These are phyloP conservation scores for Macroramphosus scolopax DNA, from an alignment of 2,797 vertebrate genomes.

Conservation along the genomic window DNA sequence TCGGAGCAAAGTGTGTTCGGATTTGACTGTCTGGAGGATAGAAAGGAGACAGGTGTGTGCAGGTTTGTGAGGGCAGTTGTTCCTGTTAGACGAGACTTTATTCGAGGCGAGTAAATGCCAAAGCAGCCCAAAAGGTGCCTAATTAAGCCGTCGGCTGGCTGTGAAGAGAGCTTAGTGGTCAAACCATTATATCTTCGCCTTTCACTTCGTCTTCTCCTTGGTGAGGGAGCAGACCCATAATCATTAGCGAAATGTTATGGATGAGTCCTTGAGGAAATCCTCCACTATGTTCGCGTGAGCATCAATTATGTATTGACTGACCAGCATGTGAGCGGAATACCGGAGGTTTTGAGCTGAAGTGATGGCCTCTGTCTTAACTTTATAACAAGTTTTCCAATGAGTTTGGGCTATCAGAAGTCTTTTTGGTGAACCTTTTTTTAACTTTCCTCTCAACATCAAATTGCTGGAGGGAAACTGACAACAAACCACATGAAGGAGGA, in stretches of 20 bases:
- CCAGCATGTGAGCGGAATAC: conserved; percentile 15
- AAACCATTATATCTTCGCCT: conserved; percentile 41
- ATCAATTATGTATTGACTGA: conserved; percentile 48
- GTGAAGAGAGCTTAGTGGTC: conserved; percentile 24
- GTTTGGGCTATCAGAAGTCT: conserved; percentile 3
- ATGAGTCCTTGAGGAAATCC: conserved; percentile 50
- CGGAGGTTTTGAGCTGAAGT: conserved; percentile 11
- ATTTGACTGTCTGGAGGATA: conserved; percentile 8
- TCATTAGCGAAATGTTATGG: conserved; percentile 53
- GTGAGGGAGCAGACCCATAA: conserved; percentile 19
- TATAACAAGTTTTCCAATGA: conserved; percentile 26
- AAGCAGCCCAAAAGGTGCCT: conserved; percentile 35
- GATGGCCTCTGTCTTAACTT: conserved; percentile 19
- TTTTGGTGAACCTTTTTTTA: conserved; percentile 3
- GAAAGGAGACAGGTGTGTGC: conserved; percentile 14
- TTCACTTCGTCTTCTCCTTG: conserved; percentile 33
- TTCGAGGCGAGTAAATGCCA: conserved; percentile 53
- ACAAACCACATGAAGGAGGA: too few species aligned
- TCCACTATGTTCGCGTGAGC: conserved; percentile 19
- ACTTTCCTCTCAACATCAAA: too few species aligned
- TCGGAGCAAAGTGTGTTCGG: conserved; percentile 6
- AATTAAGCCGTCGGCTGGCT: conserved; percentile 41
- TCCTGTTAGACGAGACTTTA: conserved; percentile 39
- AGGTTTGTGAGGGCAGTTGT: conserved; percentile 10
- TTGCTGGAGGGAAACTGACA: not conserved